Base-by-base conservation (phyloP, 2,888 invertebrate genomes). In the Macroteleia sp. region DNA sequence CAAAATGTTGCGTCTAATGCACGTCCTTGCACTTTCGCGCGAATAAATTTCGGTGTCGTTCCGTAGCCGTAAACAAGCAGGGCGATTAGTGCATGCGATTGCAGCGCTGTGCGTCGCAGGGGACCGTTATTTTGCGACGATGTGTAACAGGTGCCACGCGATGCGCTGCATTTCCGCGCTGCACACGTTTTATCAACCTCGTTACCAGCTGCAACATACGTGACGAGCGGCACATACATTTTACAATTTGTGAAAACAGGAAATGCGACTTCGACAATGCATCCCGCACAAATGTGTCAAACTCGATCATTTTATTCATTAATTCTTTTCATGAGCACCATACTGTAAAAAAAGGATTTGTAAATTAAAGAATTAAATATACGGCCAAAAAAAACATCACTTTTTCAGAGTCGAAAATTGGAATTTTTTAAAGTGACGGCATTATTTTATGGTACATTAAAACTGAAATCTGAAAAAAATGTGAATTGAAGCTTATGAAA, bases 71-170 rank as follows among this genome's bases (percentile, higher is more conserved):
- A 66, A 64, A 74, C 41, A 57, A 64, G 52, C 36, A 50, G 39
- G 42, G 66, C 66, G 64, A 64, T 71, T 71, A 62, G 54, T 25
- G 56, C 34, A 46, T 32, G 56, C 62, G 62, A 71, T 54, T 62
- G 44, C 41, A 61, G 61, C 19, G 54, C 50, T 36, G 28, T 59
- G 32, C 34, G 44, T 46, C 39, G 64, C 64, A 64, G 57, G 50
- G 54, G 62, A 54, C 25, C 69, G 66, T 74, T 59, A 77, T 66
- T 75, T 69, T 36, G 77, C 66, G 36, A 54, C 61, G 44, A 46
- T 66, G 82, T 76, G 85, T 85, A 85, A 85, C 85, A 85, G 84
- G 85, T 85, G 85, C 77, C 80, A 70, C 73, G 57, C 71, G 73
- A 74, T 77, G 74, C 79, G 74, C 74, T 69, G 52, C 32, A 62